Conservation (phyloP, 1,140 invertebrate genomes). For the Drosophila paulistorum region DNA sequence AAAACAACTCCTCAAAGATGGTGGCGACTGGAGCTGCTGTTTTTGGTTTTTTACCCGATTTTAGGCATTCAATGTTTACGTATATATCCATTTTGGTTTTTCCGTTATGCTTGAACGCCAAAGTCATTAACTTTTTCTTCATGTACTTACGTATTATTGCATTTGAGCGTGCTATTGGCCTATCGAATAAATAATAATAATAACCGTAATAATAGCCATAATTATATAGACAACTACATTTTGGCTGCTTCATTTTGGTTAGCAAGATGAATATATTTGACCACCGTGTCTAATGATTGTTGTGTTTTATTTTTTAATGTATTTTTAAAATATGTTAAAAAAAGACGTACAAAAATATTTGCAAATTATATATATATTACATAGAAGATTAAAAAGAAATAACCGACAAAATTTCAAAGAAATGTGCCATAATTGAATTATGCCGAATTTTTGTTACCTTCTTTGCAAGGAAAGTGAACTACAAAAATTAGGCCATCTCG, state of each 20-base stretch:
- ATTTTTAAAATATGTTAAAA: neutral
- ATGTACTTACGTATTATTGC: conserved; percentile 25
- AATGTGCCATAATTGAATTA: neutral
- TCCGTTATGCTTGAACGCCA: conserved; percentile 44
- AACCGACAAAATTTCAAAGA: neutral
- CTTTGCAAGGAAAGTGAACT: too few relatives aligned
- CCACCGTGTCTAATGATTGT: neutral
- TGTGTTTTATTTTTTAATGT: neutral
- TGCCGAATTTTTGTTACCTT: too few relatives aligned
- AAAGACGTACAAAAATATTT: neutral
- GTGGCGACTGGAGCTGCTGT: conserved; percentile 20
- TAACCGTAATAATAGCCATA: conserved; percentile 10
- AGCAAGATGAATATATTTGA: neutral
- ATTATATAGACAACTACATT: conserved; percentile 11
- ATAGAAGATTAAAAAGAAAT: neutral
- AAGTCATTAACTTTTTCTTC: conserved; percentile 46
- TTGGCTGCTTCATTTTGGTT: neutral
- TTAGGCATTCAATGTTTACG: conserved; percentile 35
- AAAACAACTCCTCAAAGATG: neutral
- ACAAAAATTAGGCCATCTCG: too few relatives aligned
- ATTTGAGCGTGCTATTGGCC: conserved; percentile 28
- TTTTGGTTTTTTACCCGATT: conserved; percentile 13
- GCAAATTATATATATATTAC: neutral
- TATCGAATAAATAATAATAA: conserved; percentile 15
- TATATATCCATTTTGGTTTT: conserved; percentile 25